Base-by-base conservation (phyloP, 2,888 invertebrate species). In the Strigamia crassipes region DNA sequence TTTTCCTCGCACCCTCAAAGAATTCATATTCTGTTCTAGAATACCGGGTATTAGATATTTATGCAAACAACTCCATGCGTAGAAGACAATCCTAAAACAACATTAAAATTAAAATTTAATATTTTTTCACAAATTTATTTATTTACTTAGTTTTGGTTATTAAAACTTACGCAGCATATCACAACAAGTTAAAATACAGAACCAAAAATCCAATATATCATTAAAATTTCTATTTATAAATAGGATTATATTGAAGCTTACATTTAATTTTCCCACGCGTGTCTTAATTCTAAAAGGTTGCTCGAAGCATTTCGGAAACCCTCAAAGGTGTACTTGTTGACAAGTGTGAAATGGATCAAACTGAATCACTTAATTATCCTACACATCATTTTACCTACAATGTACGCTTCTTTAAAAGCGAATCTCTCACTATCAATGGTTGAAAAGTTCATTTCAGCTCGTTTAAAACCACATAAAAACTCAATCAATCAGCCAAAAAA, bases 291-390 rank as follows among this genome's bases (percentile, higher is more conserved):
- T 61, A 61, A 61, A 61, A 8, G 15, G 61, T 61, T 61, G 18
- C 61, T 61, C 18, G 18, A 18, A 61, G 61, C 61, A 61, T 61
- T 61, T 61, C 42, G 61, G 21, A 61, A 61, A 61, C 18, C 61
- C 61, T 61, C 61, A 18, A 61, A 61, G 61, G 61, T 61, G 61
- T 61, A 23, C 61, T 61, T 61, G 61, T 23, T 15, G n/a, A 61
- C 61, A 61, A 61, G 61, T 61, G 61, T 61, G 61, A 61, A 61
- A 61, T 61, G 61, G 61, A 61, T 61, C 61, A 61, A 15, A 61
- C 21, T 23, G 18, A 18, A 61, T n/a, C 61, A 42, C n/a, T 61
- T 61, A 61, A 61, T 61, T 61, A 15, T 61, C 18, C 61, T 9
- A 61, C 21, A n/a, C n/a, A 61, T 61, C 61, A n/a, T 61, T 61